A percentile compares a stretch with the other conserved stretches of the same genome.
Evolutionary conservation across 2,797 vertebrate genomes (phyloP).

Genomic region (Eutrigla gurnardus): DNA sequence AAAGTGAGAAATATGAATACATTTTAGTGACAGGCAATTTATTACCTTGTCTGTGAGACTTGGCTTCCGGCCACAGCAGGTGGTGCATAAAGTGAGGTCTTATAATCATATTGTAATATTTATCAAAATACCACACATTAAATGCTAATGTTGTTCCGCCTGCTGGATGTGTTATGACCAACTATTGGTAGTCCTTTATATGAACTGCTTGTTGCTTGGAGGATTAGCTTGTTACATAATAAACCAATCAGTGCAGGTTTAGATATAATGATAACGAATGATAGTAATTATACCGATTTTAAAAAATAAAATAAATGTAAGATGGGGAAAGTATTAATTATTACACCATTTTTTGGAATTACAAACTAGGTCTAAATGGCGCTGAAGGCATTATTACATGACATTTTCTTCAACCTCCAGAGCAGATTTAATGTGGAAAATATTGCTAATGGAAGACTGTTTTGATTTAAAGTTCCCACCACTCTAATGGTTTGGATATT

Average conservation of each 20-base stretch:
- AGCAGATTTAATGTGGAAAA: constrained; percentile 45
- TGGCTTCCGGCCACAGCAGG: constrained; percentile 10
- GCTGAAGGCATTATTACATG: constrained; percentile 13
- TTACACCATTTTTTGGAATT: constrained; percentile 7
- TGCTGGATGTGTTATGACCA: background rate
- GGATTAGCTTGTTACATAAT: background rate
- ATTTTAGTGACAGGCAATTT: constrained; percentile 6
- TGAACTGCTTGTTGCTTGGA: no score
- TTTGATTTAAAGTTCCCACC: constrained; percentile 17
- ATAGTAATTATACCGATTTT: background rate
- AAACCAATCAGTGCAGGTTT: constrained; percentile 15
- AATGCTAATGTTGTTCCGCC: constrained; percentile 1
- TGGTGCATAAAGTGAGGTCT: background rate
- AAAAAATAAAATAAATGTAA: background rate
- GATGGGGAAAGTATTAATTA: background rate
- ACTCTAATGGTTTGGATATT: constrained; percentile 36
- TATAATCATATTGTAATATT: background rate
- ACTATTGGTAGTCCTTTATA: no score
- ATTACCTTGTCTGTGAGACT: constrained; percentile 14
- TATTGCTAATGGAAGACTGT: constrained; percentile 32
- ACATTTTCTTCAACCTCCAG: constrained; percentile 22
- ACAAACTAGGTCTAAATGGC: constrained; percentile 16
- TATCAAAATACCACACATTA: background rate
- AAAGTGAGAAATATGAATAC: constrained; percentile 20
- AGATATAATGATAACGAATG: background rate